Base-by-base conservation (phyloP, 2,113 vertebrate genomes). In the Meles meles region DNA sequence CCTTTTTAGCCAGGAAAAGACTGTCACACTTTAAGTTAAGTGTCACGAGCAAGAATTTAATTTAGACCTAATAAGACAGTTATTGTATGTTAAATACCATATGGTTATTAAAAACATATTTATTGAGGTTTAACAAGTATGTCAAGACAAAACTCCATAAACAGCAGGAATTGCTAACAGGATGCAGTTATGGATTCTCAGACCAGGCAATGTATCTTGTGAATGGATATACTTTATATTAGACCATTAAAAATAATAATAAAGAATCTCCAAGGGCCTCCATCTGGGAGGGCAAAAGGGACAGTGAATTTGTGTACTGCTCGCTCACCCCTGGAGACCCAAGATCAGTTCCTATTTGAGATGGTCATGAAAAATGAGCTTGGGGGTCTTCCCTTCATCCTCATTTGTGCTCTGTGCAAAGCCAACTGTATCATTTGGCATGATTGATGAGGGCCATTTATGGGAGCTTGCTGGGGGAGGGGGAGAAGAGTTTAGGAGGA, bases 91-190 rank as follows among this genome's bases (percentile, higher is more conserved):
- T 98, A 98, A 98, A 98, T 98, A 97, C 97, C 98, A 97, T 97
- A 97, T 95, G 93, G 96, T 98, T 99, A 99, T 99, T 98, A 98
- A 98, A 99, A 98, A 96, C 98, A 98, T 98, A 98, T 98, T 99
- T 98, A 98, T 97, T 98, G 98, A 98, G 98, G 97, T 98, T 99
- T 98, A 98, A 98, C 98, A 98, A 98, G 97, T 98, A 98, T 98
- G 98, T 98, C 98, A 98, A 98, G 98, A 98, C 98, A 98, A 98
- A 98, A 98, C 94, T 98, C 97, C 97, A 98, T 98, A 98, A 98
- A 98, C 98, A 98, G 98, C 91, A 97, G 98, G 98, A 98, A 98
- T 87, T 97, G 97, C 94, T 98, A 98, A 98, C 98, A 97, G 98
- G 98, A 98, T 94, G 84, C 93, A 97, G 97, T 98, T 98, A 98